Conservation (phyloP, 2,113 vertebrate species). For the Ariopsis seemanni region DNA sequence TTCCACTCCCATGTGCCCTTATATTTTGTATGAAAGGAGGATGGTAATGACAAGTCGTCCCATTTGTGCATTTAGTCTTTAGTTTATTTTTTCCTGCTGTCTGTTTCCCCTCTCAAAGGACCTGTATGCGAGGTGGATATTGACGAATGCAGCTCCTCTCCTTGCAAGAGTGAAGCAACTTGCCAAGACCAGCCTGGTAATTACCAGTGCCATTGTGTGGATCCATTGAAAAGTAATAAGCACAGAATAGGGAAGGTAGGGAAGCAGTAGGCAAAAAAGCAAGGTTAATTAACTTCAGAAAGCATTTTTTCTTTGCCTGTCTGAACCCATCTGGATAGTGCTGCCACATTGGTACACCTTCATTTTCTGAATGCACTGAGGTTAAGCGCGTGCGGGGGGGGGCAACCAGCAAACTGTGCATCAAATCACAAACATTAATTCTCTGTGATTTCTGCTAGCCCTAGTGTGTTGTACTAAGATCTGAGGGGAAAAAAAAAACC, state of each 20-base stretch:
- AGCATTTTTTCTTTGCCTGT: slow-evolving; percentile 76
- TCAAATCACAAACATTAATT: slow-evolving; percentile 9
- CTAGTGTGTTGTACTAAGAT: not conserved
- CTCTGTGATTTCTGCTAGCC: not conserved
- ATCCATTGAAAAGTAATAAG: slow-evolving; percentile 91
- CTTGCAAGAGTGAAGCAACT: slow-evolving; percentile 78
- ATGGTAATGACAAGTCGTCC: not conserved
- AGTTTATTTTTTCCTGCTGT: slow-evolving; percentile 47
- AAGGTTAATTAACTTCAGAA: slow-evolving; percentile 86
- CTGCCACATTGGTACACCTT: slow-evolving; percentile 69
- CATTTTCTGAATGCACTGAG: slow-evolving; percentile 55
- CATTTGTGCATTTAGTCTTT: slow-evolving; percentile 39
- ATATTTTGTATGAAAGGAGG: not conserved
- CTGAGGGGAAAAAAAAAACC: not conserved
- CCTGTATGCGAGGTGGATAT: slow-evolving; percentile 73
- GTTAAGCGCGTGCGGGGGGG: slow-evolving; percentile 35
- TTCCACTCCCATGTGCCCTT: not conserved
- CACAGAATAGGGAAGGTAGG: slow-evolving; percentile 64
- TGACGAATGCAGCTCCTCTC: slow-evolving; percentile 76
- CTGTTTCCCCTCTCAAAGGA: slow-evolving; percentile 63
- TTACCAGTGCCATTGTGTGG: slow-evolving; percentile 82
- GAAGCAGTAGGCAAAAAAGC: slow-evolving; percentile 58
- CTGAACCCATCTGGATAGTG: slow-evolving; percentile 71
- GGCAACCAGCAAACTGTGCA: slow-evolving; percentile 6
- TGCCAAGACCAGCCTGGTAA: slow-evolving; percentile 83